These are phyloP conservation scores for Drosophila seclusa DNA, from an alignment of 2,888 invertebrate species.

Conservation along the genomic window DNA sequence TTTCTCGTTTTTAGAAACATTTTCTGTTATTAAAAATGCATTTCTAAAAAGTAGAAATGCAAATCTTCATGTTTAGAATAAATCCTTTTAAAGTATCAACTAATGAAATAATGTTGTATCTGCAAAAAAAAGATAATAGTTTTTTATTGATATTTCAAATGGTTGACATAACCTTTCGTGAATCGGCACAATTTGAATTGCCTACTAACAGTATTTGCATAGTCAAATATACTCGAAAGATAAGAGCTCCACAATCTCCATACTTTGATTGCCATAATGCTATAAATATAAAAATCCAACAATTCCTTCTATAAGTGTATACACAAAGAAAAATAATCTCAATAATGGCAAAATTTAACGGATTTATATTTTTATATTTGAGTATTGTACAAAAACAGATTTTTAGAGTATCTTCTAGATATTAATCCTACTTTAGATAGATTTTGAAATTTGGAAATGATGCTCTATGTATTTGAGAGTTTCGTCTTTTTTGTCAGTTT, in stretches of 20 bases:
- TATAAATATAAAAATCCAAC: conserved; percentile 10
- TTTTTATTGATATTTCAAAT: conserved; percentile 4
- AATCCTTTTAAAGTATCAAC: no score
- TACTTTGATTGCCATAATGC: conserved; percentile 7
- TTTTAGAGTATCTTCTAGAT: not conserved
- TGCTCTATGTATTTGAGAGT: not conserved
- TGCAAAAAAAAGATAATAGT: not conserved
- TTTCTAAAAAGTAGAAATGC: no score
- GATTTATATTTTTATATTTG: not conserved
- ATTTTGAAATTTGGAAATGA: not conserved
- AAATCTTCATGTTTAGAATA: no score
- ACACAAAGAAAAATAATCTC: not conserved
- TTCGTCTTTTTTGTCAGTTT: not conserved
- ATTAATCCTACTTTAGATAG: no score
- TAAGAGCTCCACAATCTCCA: conserved; percentile 30
- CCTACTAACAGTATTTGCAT: conserved; percentile 31
- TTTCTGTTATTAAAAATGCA: no score
- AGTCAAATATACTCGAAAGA: conserved; percentile 12
- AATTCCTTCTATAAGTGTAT: not conserved
- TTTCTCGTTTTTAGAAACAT: no score
- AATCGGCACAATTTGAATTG: conserved; percentile 5
- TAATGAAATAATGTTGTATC: not conserved
- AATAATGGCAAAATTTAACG: not conserved
- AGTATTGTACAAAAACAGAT: not conserved
- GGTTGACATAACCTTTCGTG: not conserved